Evolutionary conservation across 1,140 invertebrate genomes (phyloP).

Genomic region (Druon quercuslanigerum): DNA sequence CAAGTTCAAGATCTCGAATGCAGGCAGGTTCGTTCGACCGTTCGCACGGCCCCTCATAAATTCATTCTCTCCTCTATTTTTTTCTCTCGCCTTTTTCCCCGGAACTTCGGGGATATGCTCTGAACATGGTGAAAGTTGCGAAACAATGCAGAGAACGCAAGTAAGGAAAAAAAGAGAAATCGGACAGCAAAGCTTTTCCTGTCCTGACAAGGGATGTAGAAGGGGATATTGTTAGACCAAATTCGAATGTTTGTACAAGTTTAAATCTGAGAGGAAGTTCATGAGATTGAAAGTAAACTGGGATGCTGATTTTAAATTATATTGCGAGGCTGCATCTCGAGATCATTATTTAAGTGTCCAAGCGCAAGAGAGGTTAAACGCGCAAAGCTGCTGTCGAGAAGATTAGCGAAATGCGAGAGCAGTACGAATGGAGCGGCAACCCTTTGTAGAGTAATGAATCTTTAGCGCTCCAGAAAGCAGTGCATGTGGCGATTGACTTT

Average conservation of each 20-base stretch:
- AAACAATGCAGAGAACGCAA: conserved; percentile 62
- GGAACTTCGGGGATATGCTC: conserved; percentile 32
- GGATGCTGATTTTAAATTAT: conserved; percentile 5
- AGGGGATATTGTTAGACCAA: background rate
- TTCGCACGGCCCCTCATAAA: conserved; percentile 58
- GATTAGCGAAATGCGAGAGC: conserved; percentile 26
- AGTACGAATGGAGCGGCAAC: conserved; percentile 9
- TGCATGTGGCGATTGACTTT: conserved; percentile 24
- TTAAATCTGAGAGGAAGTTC: background rate
- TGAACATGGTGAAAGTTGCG: conserved; percentile 63
- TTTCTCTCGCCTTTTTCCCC: conserved; percentile 54
- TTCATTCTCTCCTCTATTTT: conserved; percentile 58
- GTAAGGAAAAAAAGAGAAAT: conserved; percentile 32
- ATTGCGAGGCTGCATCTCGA: background rate
- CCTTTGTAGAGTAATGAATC: conserved; percentile 30
- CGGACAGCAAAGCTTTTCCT: background rate
- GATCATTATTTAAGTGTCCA: conserved; percentile 14
- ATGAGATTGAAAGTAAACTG: background rate
- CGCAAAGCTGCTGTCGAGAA: conserved; percentile 31
- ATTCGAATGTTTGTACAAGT: background rate
- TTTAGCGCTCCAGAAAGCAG: conserved; percentile 27
- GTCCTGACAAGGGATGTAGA: background rate
- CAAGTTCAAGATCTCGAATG: conserved; percentile 32
- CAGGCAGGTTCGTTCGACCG: conserved; percentile 39
- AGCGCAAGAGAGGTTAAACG: conserved; percentile 25